A percentile compares a stretch with the other conserved stretches of the same genome.
Conservation (phyloP, 1,140 invertebrate genomes). For the Psix sp. region DNA sequence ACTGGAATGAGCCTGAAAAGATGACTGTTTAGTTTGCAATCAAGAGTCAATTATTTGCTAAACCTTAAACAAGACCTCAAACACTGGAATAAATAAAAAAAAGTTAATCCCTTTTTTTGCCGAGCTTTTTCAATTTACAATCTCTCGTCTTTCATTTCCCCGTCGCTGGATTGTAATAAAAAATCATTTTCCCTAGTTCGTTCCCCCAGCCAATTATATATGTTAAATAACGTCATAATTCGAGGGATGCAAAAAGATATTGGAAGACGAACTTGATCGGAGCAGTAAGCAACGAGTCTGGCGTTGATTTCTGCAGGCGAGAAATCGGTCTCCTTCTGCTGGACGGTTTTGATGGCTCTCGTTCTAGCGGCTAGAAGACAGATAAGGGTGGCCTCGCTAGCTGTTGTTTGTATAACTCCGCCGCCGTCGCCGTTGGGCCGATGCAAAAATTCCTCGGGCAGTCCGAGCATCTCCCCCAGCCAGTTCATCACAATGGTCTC, state of each 20-base stretch:
- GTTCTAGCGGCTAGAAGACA: conserved; percentile 93
- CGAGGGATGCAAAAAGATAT: no score
- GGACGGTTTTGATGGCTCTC: conserved; percentile 84
- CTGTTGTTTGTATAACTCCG: conserved; percentile 95
- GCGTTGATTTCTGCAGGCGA: conserved; percentile 94
- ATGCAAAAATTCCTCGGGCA: conserved; percentile 93
- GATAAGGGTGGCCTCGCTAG: conserved; percentile 94
- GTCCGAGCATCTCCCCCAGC: conserved; percentile 94
- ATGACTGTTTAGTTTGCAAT: no score
- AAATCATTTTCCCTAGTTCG: no score
- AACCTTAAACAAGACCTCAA: no score
- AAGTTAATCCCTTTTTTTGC: no score
- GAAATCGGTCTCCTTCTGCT: conserved; percentile 82
- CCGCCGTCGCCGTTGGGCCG: conserved; percentile 86
- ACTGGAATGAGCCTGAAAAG: conserved; percentile 92
- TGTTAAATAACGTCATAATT: no score
- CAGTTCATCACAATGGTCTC: conserved; percentile 99
- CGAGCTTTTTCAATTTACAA: no score
- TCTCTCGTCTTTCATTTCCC: no score
- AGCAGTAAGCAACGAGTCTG: conserved; percentile 95
- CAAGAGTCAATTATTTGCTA: not conserved
- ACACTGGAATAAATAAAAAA: no score
- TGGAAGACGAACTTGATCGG: conserved; percentile 83
- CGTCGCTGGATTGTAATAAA: no score
- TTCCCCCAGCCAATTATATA: no score